Conservation (phyloP, 2,888 invertebrate species). For the Drosophila niveifrons region DNA sequence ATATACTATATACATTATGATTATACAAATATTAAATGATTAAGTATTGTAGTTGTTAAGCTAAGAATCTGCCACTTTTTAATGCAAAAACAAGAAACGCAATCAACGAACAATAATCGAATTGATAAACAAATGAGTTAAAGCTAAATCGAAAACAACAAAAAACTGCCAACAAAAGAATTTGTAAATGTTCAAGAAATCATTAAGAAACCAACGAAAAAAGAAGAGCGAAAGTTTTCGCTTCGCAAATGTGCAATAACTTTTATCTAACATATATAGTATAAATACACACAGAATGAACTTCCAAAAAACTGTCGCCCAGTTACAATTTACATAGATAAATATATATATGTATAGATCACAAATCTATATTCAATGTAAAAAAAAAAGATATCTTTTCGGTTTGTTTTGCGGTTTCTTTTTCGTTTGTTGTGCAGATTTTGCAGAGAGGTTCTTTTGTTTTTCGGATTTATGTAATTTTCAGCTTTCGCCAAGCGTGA, state of each 20-base stretch:
- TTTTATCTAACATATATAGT: conserved; percentile 13
- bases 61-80: conserved; percentile 50
- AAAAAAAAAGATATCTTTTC: conserved; percentile 29
- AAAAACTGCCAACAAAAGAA: conserved; percentile 60
- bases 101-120: conserved; percentile 72
- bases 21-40: conserved; percentile 33
- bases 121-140: conserved; percentile 13
- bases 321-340: conserved; percentile 40
- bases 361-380: conserved; percentile 8
- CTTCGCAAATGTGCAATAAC: conserved; percentile 65
- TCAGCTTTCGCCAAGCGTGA: conserved; percentile 66
- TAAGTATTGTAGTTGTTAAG: conserved; percentile 43
- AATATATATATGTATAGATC: conserved; percentile 25
- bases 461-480: conserved; percentile 64
- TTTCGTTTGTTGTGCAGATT: conserved; percentile 35
- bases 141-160: conserved; percentile 9
- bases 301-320: conserved; percentile 33
- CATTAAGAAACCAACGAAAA: conserved; percentile 18
- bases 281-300: conserved; percentile 27
- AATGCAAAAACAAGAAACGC: conserved; percentile 41
- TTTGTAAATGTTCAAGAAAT: conserved; percentile 33
- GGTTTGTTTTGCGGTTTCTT: conserved; percentile 48
- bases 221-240: conserved; percentile 69
- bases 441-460: conserved; percentile 49
- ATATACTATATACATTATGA: conserved; percentile 35